Base-by-base conservation (phyloP, 35 echinoderm and acorn worm genomes). In the Nesometra sesokonis region DNA sequence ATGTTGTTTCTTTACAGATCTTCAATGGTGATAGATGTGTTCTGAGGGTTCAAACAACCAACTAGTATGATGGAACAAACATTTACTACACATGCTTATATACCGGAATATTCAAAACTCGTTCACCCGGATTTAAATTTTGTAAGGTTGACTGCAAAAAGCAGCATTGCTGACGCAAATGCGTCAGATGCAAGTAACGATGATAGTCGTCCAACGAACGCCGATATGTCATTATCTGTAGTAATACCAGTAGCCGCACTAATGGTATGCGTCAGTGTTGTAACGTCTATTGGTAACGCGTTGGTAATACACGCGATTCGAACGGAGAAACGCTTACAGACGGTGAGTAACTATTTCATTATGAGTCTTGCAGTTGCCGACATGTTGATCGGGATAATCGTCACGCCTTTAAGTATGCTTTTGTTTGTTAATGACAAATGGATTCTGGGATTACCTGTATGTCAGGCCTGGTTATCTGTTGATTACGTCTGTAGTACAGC, bases 401-500 rank as follows among this genome's bases (percentile, higher is more conserved):
- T 99, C 0, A 99, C 94, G 93, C 96, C 96, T 5, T 67, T 99
- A 35, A 99, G 96, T 84, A 94, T 90, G 29, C 77, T 88, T 17
- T 94, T 94, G 82, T 97, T 97, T 82, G 88, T 92, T 33, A 82
- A 76, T 15, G 86, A 87, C 34, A 39, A 87, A 32, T 99, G 96
- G 96, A 33, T 80, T n/a, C 85, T 94, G 5, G 93, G 96, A 46
- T 33, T 99, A 35, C 79, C 91, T 11, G 47, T 94, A 21, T 99
- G 96, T 46, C 92, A 99, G 39, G 80, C 89, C 32, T 99, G 96
- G 96, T 46, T 99, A 32, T 92, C 92, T 4, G 80, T 92, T 34
- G 96, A 99, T 40, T 99, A 99, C 52, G 96, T 94, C 15, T 94
- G 89, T n/a, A 92, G 91, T 77, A 99, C 96, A 37, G 93, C 96